Conservation (phyloP, 2,888 invertebrate species). For the Rotaria sp. region DNA sequence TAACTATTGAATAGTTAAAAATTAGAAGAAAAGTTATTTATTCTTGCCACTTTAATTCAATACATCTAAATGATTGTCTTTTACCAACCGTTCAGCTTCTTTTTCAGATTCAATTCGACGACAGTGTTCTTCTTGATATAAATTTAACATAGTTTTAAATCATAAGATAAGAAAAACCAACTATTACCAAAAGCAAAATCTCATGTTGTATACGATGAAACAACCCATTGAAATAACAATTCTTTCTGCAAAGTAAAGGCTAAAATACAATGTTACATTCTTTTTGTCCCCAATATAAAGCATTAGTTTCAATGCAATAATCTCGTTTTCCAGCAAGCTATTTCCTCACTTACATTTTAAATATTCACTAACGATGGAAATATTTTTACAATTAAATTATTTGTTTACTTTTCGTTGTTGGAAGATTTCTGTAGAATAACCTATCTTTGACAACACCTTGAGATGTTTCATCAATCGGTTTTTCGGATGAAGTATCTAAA, state of each 20-base stretch:
- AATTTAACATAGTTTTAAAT: constrained; percentile 26
- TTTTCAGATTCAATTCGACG: constrained; percentile 20
- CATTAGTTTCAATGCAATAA: not conserved
- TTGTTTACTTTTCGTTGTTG: constrained; percentile 36
- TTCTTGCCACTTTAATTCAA: not conserved
- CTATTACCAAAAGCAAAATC: constrained; percentile 80
- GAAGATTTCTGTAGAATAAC: not conserved
- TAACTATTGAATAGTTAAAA: not conserved
- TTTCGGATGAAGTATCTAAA: constrained; percentile 5
- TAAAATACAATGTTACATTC: not conserved
- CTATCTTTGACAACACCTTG: constrained; percentile 41
- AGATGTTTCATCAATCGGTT: constrained; percentile 35
- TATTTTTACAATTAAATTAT: not conserved
- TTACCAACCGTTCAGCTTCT: constrained; percentile 18
- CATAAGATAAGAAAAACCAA: constrained; percentile 90
- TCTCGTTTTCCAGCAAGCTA: too few relatives aligned
- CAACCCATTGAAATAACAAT: constrained; percentile 82
- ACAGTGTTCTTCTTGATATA: constrained; percentile 29
- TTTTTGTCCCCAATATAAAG: not conserved
- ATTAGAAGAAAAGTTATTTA: constrained; percentile 22
- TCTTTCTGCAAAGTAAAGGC: constrained; percentile 75
- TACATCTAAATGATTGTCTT: not conserved
- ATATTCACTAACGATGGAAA: not conserved
- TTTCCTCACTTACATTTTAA: not conserved
- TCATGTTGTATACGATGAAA: constrained; percentile 72